A percentile compares a stretch with the other conserved stretches of the same genome.
phyloP scores from a whole-genome alignment of 2,888 invertebrate species.

The Myopa tessellatipennis region DNA sequence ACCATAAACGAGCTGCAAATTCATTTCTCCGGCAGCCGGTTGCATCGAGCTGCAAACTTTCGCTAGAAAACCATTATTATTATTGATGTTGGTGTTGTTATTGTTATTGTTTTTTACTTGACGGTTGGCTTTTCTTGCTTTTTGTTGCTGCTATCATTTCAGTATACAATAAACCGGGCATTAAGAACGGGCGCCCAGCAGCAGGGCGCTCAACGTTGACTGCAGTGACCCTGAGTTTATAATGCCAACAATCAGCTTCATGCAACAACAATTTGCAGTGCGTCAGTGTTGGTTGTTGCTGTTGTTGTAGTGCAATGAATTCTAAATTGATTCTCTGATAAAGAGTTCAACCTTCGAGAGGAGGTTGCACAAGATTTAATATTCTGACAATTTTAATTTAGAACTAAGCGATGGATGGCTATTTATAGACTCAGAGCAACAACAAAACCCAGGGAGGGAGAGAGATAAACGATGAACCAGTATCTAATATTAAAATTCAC shows the following conservation, averaged over 20 bases:
- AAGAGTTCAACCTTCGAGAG: not conserved
- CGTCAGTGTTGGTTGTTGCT: not conserved
- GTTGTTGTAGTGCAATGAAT: not conserved
- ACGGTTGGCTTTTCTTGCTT: not conserved
- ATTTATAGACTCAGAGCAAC: not conserved
- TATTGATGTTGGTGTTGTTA: not conserved
- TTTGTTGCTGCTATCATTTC: not conserved
- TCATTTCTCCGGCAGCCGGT: conserved; percentile 10
- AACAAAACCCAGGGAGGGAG: too few relatives aligned
- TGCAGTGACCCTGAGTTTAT: conserved; percentile 6
- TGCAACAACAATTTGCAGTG: not conserved
- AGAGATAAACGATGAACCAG: too few relatives aligned
- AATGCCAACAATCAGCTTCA: not conserved
- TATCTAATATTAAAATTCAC: too few relatives aligned
- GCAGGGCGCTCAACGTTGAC: not conserved
- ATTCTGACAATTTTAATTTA: too few relatives aligned
- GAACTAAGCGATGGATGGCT: not conserved
- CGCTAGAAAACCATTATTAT: not conserved
- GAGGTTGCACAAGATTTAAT: too few relatives aligned
- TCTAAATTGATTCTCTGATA: not conserved
- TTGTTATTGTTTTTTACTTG: too few relatives aligned
- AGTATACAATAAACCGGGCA: not conserved
- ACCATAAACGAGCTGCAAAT: not conserved
- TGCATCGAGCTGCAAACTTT: not conserved
- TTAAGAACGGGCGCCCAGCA: not conserved